A percentile compares a stretch with the other conserved stretches of the same genome.
Evolutionary conservation across 2,888 invertebrate species (phyloP).

Genomic region (Ametastegia equiseti): DNA sequence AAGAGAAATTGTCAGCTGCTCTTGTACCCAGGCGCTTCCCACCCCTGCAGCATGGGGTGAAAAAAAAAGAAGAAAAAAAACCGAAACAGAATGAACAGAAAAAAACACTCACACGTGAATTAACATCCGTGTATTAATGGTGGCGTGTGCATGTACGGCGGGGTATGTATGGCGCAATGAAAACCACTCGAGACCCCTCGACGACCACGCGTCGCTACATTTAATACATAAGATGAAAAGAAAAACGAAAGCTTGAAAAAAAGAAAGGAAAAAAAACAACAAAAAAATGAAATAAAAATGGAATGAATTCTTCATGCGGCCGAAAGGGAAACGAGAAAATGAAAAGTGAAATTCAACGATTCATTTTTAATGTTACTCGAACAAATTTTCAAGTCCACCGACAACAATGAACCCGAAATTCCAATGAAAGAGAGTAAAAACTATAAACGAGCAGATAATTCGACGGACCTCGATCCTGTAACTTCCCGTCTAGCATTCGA

Average conservation of each 20-base stretch:
- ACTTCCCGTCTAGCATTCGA: too few species aligned
- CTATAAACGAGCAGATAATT: too few species aligned
- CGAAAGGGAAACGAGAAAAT: conserved; percentile 16
- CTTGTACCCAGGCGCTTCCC: background rate
- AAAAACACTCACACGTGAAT: background rate
- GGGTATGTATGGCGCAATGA: conserved; percentile 57
- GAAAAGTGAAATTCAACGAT: conserved; percentile 32
- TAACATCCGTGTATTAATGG: background rate
- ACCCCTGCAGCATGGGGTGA: background rate
- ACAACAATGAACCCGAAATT: too few species aligned
- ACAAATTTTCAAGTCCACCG: background rate
- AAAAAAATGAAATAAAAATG: background rate
- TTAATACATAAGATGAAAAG: conserved; percentile 58
- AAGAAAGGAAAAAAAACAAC: background rate
- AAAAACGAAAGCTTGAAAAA: background rate
- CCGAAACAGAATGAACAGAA: background rate
- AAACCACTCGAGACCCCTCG: conserved; percentile 65
- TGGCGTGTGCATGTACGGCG: background rate
- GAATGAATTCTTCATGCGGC: background rate
- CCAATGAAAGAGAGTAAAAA: too few species aligned
- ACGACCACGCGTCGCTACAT: conserved; percentile 61
- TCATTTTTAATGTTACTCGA: background rate
- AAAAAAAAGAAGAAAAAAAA: background rate
- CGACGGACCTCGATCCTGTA: too few species aligned
- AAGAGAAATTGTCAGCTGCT: background rate